Evolutionary conservation across 2,113 vertebrate genomes (phyloP), one percentile per base, ranked within the genome.

Genomic region (Corydoras sp.): DNA sequence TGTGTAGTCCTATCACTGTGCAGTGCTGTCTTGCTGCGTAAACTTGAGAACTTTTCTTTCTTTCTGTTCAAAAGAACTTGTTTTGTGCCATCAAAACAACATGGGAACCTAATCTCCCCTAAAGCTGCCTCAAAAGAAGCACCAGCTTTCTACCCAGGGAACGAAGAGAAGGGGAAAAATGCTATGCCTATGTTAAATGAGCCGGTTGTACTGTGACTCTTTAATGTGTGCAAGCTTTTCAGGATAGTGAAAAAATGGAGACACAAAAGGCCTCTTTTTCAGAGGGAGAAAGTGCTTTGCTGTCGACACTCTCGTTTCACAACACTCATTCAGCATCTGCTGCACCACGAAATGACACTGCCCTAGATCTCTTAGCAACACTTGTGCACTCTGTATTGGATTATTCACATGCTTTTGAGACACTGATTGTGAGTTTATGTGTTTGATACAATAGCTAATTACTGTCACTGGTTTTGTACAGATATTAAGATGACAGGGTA

Each of bases 261-360:
- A 61, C 78, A 90, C 86, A 91, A 90, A 86, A 86, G 82, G 72
- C 79, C 77, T 86, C 88, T 91, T 86, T 90, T 77, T 78, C 50
- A 76, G 76, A 32, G 50, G 75, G 81, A 80, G 73, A 84, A 81
- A 68, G 85, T 68, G 84, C 75, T 85, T 88, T 88, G 85, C 86
- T 88, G 80, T 68, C 60, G 76, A 30, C 71, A 62, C 32, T 88
- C 81, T 60, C 13, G 80, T 89, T 88, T 89, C 88, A 88, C 76
- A 82, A 70, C 65, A 79, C 50, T 8, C 35, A 43, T 12, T 24
- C 58, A 60, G 29, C 53, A 53, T 56, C 54, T 54, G 67, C 76
- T 71, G 76, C 32, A 50, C 72, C 29, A 60, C 58, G 8, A 61
- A 70, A 58, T 71, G 35, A 71, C 43, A 74, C 1, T 48, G 72